Percentiles rank a stretch among this genome's conserved stretches.
Evolutionary conservation across 2,888 invertebrate species (phyloP).

Genomic region (Synergus umbraculus): DNA sequence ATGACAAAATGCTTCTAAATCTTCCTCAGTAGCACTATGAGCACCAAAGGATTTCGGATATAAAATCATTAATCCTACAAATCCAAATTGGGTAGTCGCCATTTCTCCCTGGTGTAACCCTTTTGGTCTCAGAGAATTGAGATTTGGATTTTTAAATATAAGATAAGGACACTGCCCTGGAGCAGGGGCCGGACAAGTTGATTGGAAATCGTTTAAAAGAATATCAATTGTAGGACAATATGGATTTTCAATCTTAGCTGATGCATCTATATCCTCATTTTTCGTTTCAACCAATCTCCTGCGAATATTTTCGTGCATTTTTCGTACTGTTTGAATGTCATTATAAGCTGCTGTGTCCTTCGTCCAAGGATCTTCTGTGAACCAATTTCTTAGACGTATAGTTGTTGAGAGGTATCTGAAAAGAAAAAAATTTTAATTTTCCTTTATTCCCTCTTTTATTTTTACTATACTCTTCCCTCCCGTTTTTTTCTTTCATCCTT

Average conservation of each 20-base stretch:
- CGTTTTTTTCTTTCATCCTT: too few relatives aligned
- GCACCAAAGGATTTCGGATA: conserved; percentile 77
- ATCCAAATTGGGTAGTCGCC: conserved; percentile 79
- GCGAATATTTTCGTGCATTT: conserved; percentile 74
- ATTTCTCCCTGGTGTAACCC: conserved; percentile 79
- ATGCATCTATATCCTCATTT: conserved; percentile 56
- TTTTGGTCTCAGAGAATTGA: not conserved
- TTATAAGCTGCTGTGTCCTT: conserved; percentile 74
- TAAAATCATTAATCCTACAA: conserved; percentile 77
- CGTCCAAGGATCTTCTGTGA: conserved; percentile 78
- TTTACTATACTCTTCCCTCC: not conserved
- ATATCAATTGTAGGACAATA: conserved; percentile 57
- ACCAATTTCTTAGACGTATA: conserved; percentile 78
- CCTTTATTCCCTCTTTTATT: not conserved
- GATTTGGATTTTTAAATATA: not conserved
- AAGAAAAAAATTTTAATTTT: conserved; percentile 5
- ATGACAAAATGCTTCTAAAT: conserved; percentile 79
- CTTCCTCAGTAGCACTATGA: conserved; percentile 72
- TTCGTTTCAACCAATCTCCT: conserved; percentile 59
- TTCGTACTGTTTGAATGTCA: conserved; percentile 76
- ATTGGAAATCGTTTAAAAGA: conserved; percentile 60
- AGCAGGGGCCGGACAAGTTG: conserved; percentile 57
- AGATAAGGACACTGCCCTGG: conserved; percentile 61
- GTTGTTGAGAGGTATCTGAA: conserved; percentile 77
- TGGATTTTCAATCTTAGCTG: conserved; percentile 55